Conservation (phyloP, 1,140 invertebrate species). For the Heliconius hewitsoni region DNA sequence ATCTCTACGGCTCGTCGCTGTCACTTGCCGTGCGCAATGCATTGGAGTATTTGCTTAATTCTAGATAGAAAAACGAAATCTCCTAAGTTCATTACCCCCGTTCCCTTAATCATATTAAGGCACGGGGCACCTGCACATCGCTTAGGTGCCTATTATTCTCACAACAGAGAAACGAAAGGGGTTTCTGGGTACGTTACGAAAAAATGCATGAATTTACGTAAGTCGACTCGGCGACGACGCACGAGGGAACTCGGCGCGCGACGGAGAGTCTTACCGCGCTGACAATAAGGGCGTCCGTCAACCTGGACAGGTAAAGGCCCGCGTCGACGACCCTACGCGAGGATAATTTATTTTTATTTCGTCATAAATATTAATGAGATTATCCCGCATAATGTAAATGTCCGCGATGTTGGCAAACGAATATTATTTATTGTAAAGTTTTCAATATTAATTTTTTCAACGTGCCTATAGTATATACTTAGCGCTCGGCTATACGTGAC, state of each 20-base stretch:
- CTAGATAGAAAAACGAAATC: constrained; percentile 26
- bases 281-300: constrained; percentile 20
- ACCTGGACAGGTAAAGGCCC: constrained; percentile 11
- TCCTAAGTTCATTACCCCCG: constrained; percentile 25
- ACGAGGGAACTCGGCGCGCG: background rate
- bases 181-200: constrained; percentile 44
- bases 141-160: constrained; percentile 49
- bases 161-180: constrained; percentile 46
- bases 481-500: constrained; percentile 31
- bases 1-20: background rate
- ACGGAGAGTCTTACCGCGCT: constrained; percentile 7
- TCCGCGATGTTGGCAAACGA: constrained; percentile 61
- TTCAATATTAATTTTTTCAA: constrained; percentile 58
- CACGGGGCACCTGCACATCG: constrained; percentile 44
- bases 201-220: constrained; percentile 47
- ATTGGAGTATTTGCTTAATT: background rate
- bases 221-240: constrained; percentile 32
- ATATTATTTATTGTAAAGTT: constrained; percentile 65
- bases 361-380: constrained; percentile 72
- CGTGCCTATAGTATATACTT: constrained; percentile 24
- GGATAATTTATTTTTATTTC: constrained; percentile 71
- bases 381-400: constrained; percentile 69
- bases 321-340: constrained; percentile 30
- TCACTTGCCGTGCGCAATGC: background rate
- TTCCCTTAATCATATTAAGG: constrained; percentile 48